These are phyloP conservation scores for Echeneis naucrates DNA, from an alignment of 2,797 vertebrate genomes.

Conservation along the genomic window DNA sequence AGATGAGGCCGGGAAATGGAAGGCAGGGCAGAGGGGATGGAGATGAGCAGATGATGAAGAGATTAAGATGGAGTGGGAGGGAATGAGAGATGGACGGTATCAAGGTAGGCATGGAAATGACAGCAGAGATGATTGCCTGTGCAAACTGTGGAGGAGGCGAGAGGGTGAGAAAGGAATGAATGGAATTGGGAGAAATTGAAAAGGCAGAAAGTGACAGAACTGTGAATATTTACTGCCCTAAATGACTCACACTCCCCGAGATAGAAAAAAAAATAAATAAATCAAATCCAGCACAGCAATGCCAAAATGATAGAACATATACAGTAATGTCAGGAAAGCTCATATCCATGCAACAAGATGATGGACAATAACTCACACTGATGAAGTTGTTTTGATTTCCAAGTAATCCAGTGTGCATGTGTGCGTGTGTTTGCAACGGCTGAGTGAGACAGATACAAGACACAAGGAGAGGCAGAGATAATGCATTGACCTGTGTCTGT, in stretches of 20 bases:
- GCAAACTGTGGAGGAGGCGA: constrained; percentile 19
- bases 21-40: constrained; percentile 56
- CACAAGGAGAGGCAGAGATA: constrained; percentile 43
- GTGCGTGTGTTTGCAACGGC: constrained; percentile 7
- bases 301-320: constrained; percentile 20
- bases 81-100: constrained; percentile 61
- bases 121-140: constrained; percentile 66
- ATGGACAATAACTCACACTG: constrained; percentile 25
- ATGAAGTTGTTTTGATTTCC: constrained; percentile 40
- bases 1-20: constrained; percentile 30
- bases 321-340: constrained; percentile 6
- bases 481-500: constrained; percentile 65
- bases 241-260: constrained; percentile 30
- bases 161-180: constrained; percentile 16
- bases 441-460: constrained; percentile 30
- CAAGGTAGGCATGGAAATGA: constrained; percentile 50
- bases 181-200: constrained; percentile 27
- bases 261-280: constrained; percentile 13
- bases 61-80: constrained; percentile 68
- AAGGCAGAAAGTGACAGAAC: constrained; percentile 35
- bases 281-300: constrained; percentile 28
- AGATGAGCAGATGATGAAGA: constrained; percentile 69
- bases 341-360: constrained; percentile 18
- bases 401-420: neutral
- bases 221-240: constrained; percentile 35